Conservation (phyloP, 2,888 invertebrate species). For the Seira sanloemensis region DNA sequence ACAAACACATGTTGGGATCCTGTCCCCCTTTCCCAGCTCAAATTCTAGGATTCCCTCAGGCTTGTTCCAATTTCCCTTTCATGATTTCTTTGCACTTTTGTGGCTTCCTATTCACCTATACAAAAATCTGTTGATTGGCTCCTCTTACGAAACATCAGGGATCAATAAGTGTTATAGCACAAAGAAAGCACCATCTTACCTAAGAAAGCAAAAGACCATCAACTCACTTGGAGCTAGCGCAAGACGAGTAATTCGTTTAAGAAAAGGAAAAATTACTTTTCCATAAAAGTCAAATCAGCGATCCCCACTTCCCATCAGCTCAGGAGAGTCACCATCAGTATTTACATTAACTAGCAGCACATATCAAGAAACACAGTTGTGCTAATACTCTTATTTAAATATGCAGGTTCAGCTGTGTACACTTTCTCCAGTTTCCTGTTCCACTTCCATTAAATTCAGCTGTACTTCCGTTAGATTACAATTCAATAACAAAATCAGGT, state of each 20-base stretch:
- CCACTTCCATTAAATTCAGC: neutral
- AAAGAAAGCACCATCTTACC: too few relatives aligned
- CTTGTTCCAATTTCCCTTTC: too few relatives aligned
- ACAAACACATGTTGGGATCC: too few relatives aligned
- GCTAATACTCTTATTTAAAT: neutral
- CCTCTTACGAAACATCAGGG: neutral
- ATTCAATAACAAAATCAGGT: slow-evolving; percentile 55
- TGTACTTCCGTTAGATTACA: slow-evolving; percentile 10
- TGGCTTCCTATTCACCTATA: too few relatives aligned
- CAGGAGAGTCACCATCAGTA: neutral
- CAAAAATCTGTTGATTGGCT: too few relatives aligned
- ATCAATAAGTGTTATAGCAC: neutral
- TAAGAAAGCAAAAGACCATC: neutral
- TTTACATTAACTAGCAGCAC: neutral
- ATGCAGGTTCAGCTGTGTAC: neutral
- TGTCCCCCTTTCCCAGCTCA: too few relatives aligned
- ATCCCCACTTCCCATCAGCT: neutral
- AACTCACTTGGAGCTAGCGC: neutral
- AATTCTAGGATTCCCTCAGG: too few relatives aligned
- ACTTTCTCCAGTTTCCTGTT: neutral
- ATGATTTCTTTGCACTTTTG: too few relatives aligned
- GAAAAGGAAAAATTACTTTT: neutral
- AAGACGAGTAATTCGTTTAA: neutral
- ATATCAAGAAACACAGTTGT: neutral
- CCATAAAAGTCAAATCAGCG: neutral